phyloP scores from a whole-genome alignment of 2,888 invertebrate species.

The Caenorhabditis auriculariae region DNA sequence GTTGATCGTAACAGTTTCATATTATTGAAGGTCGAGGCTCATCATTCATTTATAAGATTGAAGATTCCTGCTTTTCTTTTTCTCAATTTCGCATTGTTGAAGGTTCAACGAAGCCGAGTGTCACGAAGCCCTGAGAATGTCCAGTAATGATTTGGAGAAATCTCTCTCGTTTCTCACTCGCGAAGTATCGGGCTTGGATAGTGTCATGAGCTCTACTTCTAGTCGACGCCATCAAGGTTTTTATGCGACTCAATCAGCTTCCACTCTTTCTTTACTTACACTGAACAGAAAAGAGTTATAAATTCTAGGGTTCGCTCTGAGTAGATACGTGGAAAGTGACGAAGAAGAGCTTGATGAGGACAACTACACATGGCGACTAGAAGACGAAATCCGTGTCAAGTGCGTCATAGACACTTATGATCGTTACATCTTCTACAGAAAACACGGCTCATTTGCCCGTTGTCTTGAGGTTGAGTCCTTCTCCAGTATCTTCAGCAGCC shows the following conservation, averaged over 20 bases:
- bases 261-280: no score
- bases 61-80: no score
- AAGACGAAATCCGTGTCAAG: constrained; percentile 3
- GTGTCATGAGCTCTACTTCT: no score
- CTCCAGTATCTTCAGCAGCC: background rate
- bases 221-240: no score
- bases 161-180: constrained; percentile 21
- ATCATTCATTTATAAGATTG: no score
- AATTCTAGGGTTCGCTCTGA: no score
- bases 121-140: constrained; percentile 15
- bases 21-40: no score
- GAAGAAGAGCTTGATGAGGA: constrained; percentile 16
- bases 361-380: constrained; percentile 6
- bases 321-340: constrained; percentile 15
- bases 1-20: no score
- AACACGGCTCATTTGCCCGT: constrained; percentile 16
- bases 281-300: no score
- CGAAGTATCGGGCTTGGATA: constrained; percentile 21
- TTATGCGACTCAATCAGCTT: no score
- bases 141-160: constrained; percentile 25
- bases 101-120: constrained; percentile 22
- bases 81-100: background rate
- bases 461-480: no score
- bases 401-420: constrained; percentile 6
- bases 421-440: constrained; percentile 10